Evolutionary conservation across 2,888 invertebrate genomes (phyloP), one percentile per base, ranked within the genome.

Genomic region (Cosmia trapezina): DNA sequence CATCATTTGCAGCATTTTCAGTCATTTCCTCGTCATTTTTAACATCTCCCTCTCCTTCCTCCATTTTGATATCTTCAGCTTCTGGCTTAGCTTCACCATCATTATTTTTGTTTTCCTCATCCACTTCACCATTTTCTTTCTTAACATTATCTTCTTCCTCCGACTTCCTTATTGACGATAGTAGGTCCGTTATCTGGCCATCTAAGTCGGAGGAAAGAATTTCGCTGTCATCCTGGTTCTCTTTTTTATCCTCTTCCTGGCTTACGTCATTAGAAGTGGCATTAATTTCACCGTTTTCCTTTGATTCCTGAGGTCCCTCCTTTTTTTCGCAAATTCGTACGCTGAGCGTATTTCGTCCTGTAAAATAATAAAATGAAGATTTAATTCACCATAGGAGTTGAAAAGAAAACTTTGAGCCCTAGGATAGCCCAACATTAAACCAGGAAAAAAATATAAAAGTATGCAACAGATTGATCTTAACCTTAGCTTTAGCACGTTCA

Each of bases 181-280:
- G 85, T n/a, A 95, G 83, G 51, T 93, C 91, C 5, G 80, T 83
- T 41, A 94, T 94, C 81, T 94, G 94, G 6, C 87, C 82, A 41
- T 94, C 93, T 4, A 94, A 77, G 0, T 89, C 88, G 0, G 77
- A 1, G 1, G 73, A 70, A 19, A 87, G 69, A 7, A 80, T 19
- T 6, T 69, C 81, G 12, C 19, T 66, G 3, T 83, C 66, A 0
- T 60, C 37, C 6, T 61, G 19, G 11, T 80, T 22, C 14, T 81
- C 67, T 61, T 51, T 41, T 28, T 64, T 73, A 37, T 37, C 4
- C 6, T 61, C 62, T 7, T 33, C 54, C 51, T 53, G 54, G 47
- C 28, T 56, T 14, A 28, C 49, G 1, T 75, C 72, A 28, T 37
- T 60, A 47, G 63, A 62, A 37, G 12, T 60, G 2, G 70, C 54